These are phyloP conservation scores for Hippocampus abdominalis DNA, from an alignment of 2,113 vertebrate species.

Conservation along the genomic window DNA sequence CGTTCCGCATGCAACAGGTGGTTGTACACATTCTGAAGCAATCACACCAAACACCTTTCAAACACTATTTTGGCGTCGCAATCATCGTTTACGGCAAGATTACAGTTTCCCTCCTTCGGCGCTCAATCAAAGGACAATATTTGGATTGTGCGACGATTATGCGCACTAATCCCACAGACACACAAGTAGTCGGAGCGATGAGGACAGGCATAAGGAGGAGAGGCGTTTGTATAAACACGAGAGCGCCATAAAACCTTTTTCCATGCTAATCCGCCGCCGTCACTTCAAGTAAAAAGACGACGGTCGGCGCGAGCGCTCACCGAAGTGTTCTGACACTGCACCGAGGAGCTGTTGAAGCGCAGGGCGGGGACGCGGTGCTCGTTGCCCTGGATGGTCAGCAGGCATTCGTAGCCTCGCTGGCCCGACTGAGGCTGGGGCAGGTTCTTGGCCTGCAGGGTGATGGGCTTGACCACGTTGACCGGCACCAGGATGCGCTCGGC, in stretches of 20 bases:
- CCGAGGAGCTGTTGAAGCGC: constrained; percentile 96
- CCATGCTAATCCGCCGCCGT: constrained; percentile 41
- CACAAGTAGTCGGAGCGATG: constrained; percentile 43
- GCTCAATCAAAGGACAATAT: constrained; percentile 62
- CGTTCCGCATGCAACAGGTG: constrained; percentile 45
- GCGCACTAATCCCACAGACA: constrained; percentile 32
- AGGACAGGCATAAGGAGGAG: constrained; percentile 65
- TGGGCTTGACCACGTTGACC: constrained; percentile 92
- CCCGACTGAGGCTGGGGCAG: constrained; percentile 95
- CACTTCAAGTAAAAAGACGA: constrained; percentile 11
- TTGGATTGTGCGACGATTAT: constrained; percentile 54
- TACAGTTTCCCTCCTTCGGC: constrained; percentile 49
- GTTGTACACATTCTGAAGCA: constrained; percentile 6
- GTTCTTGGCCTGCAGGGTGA: constrained; percentile 93
- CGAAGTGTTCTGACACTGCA: constrained; percentile 98
- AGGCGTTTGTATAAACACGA: constrained; percentile 61
- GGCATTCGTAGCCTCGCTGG: constrained; percentile 93
- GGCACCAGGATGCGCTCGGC: constrained; percentile 92
- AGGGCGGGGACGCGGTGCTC: constrained; percentile 91
- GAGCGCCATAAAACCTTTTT: constrained; percentile 50
- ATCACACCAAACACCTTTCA: constrained; percentile 13
- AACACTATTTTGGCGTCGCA: constrained; percentile 40
- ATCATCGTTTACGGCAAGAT: constrained; percentile 58
- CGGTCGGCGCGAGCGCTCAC: constrained; percentile 69
- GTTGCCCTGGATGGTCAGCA: constrained; percentile 87